Base-by-base conservation (phyloP, 2,888 invertebrate genomes). In the Rhaphigaster nebulosa region DNA sequence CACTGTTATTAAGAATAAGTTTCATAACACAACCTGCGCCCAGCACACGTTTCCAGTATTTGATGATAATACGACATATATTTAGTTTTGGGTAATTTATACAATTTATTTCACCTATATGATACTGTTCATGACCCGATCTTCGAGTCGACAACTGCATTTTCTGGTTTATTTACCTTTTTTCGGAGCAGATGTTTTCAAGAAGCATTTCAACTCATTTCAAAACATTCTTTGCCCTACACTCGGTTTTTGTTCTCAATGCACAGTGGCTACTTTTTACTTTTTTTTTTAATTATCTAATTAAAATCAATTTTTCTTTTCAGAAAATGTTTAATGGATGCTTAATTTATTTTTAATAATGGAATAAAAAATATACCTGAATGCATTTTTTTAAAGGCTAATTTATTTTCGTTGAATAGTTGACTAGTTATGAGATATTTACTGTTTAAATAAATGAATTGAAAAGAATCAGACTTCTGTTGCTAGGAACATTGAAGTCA, bases 171-270 rank as follows among this genome's bases (percentile, higher is more conserved):
- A 76, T 76, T 76, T 76, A 76, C 70, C 1, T 38, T 76, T 34
- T 76, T 20, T 76, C 70, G 34, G 70, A 76, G 29, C 70, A 76
- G 70, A 76, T 76, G 70, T 76, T 76, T 76, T 38, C 70, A 6
- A 38, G 70, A 15, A 76, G 70, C 70, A 76, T 38, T 76, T 76
- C 70, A 38, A 76, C 70, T 38, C 70, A 76, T 76, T 76, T 76
- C 70, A 76, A 76, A 76, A 76, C 70, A 34, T 76, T 76, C 70
- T 76, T 2, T 76, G 70, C 70, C 2, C 38, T 76, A 76, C 70
- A 76, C 70, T 76, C 70, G 70, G 70, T 38, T 76, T 76, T 76
- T 38, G 38, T 38, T 76, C 34, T 1, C 1, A 38, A 10, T 38
- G 1, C 20, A 38, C 38, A 38, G 8, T 38, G 23, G 2, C 38